Base-by-base conservation (phyloP, 1,140 invertebrate species). In the Trichomalopsis sarcophagae region DNA sequence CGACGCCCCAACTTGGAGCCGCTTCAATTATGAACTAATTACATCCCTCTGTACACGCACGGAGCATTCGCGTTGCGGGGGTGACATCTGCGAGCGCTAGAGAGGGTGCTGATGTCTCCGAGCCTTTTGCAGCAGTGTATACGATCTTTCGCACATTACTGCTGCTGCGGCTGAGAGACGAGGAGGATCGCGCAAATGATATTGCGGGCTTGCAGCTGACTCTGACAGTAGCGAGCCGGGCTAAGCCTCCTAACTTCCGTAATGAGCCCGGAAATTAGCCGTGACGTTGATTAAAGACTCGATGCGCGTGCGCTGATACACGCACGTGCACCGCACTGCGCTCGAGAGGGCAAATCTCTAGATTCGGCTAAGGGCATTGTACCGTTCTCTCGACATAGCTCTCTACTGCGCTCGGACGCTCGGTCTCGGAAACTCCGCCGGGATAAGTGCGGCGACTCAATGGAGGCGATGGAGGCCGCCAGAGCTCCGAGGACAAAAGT, bases 1-100 rank as follows among this genome's bases (percentile, higher is more conserved):
- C 33, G 33, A 4, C 13, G 10, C 3, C 4, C 69, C 69, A 13
- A 69, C 68, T 69, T n/a, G 27, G 10, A 82, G 83, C 79, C 40
- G 88, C 89, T 91, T 91, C 88, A 92, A 91, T 92, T 91, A 92
- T 88, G 88, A 89, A 88, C 89, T 92, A 91, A 92, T 92, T 91
- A 91, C 88, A 86, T 79, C 78, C 73, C 30, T 73, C 81, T 78
- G 85, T 86, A 87, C 87, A 83, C 83, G 86, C 84, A 83, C 84
- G 85, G 79, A 87, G 89, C 88, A 91, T 91, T 27, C 27, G 27
- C 27, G 27, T 92, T 91, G 91, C 89, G 90, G 84, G 77, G 40
- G 88, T 87, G 88, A 90, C 91, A 92, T 92, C 90, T 92, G 92
- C 55, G 55, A 21, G 55, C 17, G 4, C 50, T 9, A 44, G 9